Evolutionary conservation across 2,888 invertebrate genomes (phyloP).

Genomic region (Melieria crassipennis): DNA sequence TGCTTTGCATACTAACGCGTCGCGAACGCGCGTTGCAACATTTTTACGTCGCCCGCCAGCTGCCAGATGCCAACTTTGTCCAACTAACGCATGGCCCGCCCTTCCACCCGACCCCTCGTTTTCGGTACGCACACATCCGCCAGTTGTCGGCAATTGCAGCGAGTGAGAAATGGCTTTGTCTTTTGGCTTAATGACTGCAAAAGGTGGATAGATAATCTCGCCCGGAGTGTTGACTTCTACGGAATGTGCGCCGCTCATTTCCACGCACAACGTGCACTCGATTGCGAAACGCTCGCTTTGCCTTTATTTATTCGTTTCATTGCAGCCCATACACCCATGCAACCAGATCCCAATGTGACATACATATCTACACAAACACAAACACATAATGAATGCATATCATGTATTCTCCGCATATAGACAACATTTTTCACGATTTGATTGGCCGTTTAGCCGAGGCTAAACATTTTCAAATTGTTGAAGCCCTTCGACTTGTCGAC

Average conservation of each 20-base stretch:
- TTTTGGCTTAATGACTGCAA: background rate
- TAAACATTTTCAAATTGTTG: slow-evolving; percentile 61
- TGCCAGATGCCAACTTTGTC: background rate
- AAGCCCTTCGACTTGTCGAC: slow-evolving; percentile 63
- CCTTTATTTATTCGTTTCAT: too few relatives aligned
- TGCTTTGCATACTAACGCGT: slow-evolving; percentile 57
- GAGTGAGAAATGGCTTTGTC: background rate
- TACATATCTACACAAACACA: too few relatives aligned
- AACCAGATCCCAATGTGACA: too few relatives aligned
- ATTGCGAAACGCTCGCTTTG: too few relatives aligned
- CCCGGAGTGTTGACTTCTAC: slow-evolving; percentile 9
- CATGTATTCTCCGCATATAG: background rate
- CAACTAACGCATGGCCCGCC: background rate
- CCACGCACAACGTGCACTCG: too few relatives aligned
- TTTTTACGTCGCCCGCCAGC: background rate
- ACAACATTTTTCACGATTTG: background rate
- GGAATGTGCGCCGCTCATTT: background rate
- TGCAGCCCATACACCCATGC: background rate
- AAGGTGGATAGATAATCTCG: background rate
- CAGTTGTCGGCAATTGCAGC: background rate
- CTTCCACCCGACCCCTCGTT: background rate
- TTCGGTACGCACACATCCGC: background rate
- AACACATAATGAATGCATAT: background rate
- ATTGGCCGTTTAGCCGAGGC: slow-evolving; percentile 51
- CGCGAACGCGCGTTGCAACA: slow-evolving; percentile 15